These are phyloP conservation scores for Apaloderma vittatum DNA, from an alignment of 2,113 vertebrate species.

Conservation along the genomic window DNA sequence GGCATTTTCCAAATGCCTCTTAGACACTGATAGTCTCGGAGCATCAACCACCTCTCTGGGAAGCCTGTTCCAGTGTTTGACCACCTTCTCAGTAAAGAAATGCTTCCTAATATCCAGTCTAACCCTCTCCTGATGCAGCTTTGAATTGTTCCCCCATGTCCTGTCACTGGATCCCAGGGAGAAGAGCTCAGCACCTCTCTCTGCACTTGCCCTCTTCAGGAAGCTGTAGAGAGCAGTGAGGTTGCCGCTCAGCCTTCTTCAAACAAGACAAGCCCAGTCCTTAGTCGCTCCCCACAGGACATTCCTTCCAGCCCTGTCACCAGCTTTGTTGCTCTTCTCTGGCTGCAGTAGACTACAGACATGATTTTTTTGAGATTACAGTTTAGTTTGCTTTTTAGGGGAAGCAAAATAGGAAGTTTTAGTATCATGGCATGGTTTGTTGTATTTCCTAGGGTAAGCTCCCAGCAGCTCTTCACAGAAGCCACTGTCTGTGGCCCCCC, in stretches of 20 bases:
- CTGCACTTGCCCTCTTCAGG: background rate
- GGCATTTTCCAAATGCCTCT: background rate
- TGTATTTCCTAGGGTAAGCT: no score
- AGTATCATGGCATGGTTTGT: no score
- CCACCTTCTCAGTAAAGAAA: background rate
- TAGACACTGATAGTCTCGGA: background rate
- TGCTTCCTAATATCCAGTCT: background rate
- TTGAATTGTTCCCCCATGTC: background rate
- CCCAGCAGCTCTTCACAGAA: no score
- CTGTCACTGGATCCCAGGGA: background rate
- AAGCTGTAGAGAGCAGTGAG: background rate
- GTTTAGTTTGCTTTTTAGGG: background rate
- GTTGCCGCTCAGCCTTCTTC: background rate
- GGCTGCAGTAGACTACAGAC: background rate
- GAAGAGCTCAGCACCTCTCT: background rate
- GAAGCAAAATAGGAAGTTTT: background rate
- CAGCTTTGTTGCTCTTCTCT: background rate
- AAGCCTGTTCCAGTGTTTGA: background rate
- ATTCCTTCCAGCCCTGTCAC: background rate
- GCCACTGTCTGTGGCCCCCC: no score
- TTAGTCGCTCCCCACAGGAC: fast-evolving
- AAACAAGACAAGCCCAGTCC: background rate
- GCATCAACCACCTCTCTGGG: background rate
- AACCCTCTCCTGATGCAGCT: background rate
- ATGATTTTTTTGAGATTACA: background rate